Base-by-base conservation (phyloP, 1,140 invertebrate genomes). In the Scaptomyza graminum region DNA sequence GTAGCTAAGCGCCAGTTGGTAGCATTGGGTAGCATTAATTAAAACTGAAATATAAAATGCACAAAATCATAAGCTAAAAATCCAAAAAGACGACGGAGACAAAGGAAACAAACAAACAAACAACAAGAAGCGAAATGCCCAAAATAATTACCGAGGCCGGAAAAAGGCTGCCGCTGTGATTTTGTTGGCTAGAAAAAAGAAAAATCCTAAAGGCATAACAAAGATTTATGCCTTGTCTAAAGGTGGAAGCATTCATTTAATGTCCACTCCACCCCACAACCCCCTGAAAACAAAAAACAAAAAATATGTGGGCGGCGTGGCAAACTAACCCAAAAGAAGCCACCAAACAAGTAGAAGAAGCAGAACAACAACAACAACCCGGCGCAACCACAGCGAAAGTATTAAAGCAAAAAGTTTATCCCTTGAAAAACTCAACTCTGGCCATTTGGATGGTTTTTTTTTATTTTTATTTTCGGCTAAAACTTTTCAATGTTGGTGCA, bases 321-420 rank as follows among this genome's bases (percentile, higher is more conserved):
- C 37, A 62, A 56, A 39, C 28, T 51, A 39, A 44, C 31, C 50
- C 25, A 51, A 47, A 46, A 31, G 43, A 31, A 63, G 55, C 55
- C 44, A 59, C 61, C 65, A 44, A 61, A 51, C 37, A 68, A 67
- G 59, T 25, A 57, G 41, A 34, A 11, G 41, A 25, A 39, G 44
- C 47, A 50, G n/a, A 49, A 37, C 9, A 41, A 41, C 22, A 67
- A 60, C 9, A 52, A 51, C 18, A 50, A 51, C 47, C 15, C 16
- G 56, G 37, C 31, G 13, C 39, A 47, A 44, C 52, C 49, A 43
- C 51, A 50, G 44, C 61, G 73, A 79, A 80, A 75, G 78, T 70
- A 83, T 83, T 79, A 76, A 79, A 64, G 76, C 66, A 59, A 84
- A 83, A 84, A 83, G 66, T 79, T 72, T 59, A 79, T 75, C 71